These are phyloP conservation scores for Trichomalopsis sarcophagae DNA, from an alignment of 1,140 invertebrate genomes.

Conservation along the genomic window DNA sequence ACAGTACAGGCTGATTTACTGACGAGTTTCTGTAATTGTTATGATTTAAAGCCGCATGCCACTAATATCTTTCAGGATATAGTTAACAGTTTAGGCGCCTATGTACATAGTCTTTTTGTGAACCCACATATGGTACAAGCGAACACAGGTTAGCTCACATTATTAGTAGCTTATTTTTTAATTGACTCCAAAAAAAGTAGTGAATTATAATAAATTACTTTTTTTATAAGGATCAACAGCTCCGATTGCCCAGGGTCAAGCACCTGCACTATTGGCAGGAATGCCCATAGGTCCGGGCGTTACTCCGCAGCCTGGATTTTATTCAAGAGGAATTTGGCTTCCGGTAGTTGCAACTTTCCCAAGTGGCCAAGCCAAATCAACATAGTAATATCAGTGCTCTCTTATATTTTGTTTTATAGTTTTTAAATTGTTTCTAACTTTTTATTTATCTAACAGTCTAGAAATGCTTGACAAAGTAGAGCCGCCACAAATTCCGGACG, in stretches of 20 bases:
- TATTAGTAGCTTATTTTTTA: not conserved
- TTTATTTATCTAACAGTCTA: conserved; percentile 78
- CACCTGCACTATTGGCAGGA: conserved; percentile 80
- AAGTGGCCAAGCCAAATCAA: conserved; percentile 89
- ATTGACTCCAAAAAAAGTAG: not conserved
- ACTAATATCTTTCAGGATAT: conserved; percentile 97
- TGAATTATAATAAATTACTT: conserved; percentile 10
- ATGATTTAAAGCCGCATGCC: conserved; percentile 94
- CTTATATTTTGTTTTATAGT: not conserved
- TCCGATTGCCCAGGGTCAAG: conserved; percentile 79
- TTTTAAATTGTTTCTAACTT: not conserved
- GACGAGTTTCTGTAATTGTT: conserved; percentile 94
- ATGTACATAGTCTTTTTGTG: conserved; percentile 95
- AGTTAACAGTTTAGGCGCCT: conserved; percentile 94
- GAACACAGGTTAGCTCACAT: conserved; percentile 66
- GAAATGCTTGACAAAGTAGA: conserved; percentile 97
- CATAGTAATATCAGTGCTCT: conserved; percentile 83
- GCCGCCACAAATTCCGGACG: conserved; percentile 93
- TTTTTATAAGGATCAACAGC: conserved; percentile 59
- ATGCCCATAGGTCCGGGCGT: conserved; percentile 85
- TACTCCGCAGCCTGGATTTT: conserved; percentile 93
- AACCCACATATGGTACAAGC: conserved; percentile 76
- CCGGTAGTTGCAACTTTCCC: conserved; percentile 90
- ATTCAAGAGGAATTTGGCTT: conserved; percentile 93
- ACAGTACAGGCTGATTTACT: conserved; percentile 91